These are phyloP conservation scores for Leptinotarsa juncta DNA, from an alignment of 2,888 invertebrate genomes.

Conservation along the genomic window DNA sequence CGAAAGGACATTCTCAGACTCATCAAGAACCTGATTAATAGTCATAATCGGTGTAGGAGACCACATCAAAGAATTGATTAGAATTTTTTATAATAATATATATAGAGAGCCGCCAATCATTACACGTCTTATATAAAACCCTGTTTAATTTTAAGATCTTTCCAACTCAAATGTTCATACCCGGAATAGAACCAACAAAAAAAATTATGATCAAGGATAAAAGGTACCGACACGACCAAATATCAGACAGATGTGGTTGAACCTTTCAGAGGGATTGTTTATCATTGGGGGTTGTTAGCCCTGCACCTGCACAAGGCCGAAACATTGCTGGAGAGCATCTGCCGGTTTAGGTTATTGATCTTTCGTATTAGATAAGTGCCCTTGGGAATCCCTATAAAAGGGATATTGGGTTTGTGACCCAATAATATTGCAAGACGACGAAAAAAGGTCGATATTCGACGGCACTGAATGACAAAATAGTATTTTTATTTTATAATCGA, in stretches of 20 bases:
- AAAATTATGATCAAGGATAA: conserved; percentile 21
- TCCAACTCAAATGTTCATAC: conserved; percentile 9
- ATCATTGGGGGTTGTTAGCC: conserved; percentile 49
- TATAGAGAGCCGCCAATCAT: not conserved
- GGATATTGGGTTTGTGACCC: not conserved
- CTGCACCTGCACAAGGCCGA: conserved; percentile 50
- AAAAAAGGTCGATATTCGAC: too few species aligned
- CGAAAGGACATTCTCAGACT: not conserved
- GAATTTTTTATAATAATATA: conserved; percentile 2
- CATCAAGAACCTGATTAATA: not conserved
- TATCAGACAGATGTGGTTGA: conserved; percentile 11
- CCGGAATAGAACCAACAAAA: not conserved
- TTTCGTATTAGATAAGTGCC: not conserved
- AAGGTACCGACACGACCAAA: conserved; percentile 24
- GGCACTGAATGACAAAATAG: not conserved
- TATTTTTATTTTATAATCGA: not conserved
- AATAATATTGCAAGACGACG: not conserved
- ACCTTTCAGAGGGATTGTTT: conserved; percentile 32
- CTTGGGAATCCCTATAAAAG: not conserved
- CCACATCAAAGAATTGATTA: conserved; percentile 1
- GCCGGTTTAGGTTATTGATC: conserved; percentile 40
- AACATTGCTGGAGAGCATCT: conserved; percentile 27
- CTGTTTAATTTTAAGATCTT: not conserved
- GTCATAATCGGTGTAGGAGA: not conserved
- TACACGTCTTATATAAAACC: not conserved